phyloP scores from a whole-genome alignment of 2,797 vertebrate species.

The Hippocampus kuda region DNA sequence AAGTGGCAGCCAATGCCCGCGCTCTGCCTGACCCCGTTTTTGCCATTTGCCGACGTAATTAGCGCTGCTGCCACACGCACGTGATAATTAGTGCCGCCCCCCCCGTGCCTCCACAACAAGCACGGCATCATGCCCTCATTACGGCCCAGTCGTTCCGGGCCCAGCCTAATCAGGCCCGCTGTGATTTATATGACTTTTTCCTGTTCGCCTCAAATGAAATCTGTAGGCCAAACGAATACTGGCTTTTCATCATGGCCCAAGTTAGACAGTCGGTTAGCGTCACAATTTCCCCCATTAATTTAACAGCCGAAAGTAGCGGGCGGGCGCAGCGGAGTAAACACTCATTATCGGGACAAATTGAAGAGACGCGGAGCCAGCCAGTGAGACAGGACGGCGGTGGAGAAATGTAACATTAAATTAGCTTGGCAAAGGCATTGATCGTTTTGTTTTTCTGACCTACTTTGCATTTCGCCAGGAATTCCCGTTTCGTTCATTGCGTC shows the following conservation, averaged over 20 bases:
- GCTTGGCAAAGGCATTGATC: conserved; percentile 59
- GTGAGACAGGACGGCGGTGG: conserved; percentile 44
- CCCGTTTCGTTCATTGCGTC: background rate
- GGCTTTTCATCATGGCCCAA: conserved; percentile 92
- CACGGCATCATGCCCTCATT: conserved; percentile 98
- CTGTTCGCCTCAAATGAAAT: conserved; percentile 99
- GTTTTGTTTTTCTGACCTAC: conserved; percentile 26
- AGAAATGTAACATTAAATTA: conserved; percentile 67
- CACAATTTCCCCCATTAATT: conserved; percentile 90
- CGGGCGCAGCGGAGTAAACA: conserved; percentile 81
- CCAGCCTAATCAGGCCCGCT: conserved; percentile 93
- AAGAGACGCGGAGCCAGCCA: conserved; percentile 53
- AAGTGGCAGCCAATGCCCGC: background rate
- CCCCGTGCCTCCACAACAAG: conserved; percentile 90
- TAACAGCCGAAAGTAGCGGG: conserved; percentile 82
- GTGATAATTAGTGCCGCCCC: conserved; percentile 64
- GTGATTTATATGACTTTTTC: conserved; percentile 97
- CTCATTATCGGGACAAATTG: conserved; percentile 77
- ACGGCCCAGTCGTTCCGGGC: conserved; percentile 95
- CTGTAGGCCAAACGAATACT: conserved; percentile 99
- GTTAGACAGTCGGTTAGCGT: conserved; percentile 89
- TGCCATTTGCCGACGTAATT: conserved; percentile 83
- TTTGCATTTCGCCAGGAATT: background rate
- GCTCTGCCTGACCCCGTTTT: conserved; percentile 81
- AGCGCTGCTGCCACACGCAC: conserved; percentile 55